Conservation (phyloP, 1,140 invertebrate genomes). For the Eueides isabella region DNA sequence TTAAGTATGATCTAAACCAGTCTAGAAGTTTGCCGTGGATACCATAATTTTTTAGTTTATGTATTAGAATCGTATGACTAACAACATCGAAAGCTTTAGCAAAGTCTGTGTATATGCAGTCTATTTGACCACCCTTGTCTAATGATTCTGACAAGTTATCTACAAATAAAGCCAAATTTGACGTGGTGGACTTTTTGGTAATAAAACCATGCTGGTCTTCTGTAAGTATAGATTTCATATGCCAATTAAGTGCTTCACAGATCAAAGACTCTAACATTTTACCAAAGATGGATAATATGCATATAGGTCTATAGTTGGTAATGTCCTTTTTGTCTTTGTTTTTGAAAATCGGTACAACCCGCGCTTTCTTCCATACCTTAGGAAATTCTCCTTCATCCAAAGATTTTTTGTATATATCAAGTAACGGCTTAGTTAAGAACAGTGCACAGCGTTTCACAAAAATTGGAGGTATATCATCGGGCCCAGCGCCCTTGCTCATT, state of each 20-base stretch:
- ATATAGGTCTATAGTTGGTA: slow-evolving; percentile 39
- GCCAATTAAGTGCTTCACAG: slow-evolving; percentile 15
- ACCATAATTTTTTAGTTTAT: slow-evolving; percentile 27
- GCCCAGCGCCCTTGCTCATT: slow-evolving; percentile 37
- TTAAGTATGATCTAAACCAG: slow-evolving; percentile 27
- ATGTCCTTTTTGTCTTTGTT: slow-evolving; percentile 29
- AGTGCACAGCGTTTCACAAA: slow-evolving; percentile 34
- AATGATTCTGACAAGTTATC: slow-evolving; percentile 22
- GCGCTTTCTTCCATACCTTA: slow-evolving; percentile 27
- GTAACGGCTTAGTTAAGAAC: slow-evolving; percentile 27
- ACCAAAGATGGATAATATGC: slow-evolving; percentile 27
- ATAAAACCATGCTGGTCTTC: slow-evolving; percentile 41
- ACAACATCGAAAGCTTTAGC: slow-evolving; percentile 42
- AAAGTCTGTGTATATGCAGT: slow-evolving; percentile 41
- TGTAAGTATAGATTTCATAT: slow-evolving; percentile 22
- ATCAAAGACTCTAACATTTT: slow-evolving; percentile 37
- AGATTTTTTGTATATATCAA: slow-evolving; percentile 30
- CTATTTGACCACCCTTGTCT: slow-evolving; percentile 20
- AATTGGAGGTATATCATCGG: slow-evolving; percentile 36
- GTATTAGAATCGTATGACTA: background rate
- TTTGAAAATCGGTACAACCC: slow-evolving; percentile 38
- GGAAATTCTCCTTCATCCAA: slow-evolving; percentile 25
- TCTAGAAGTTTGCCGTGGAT: slow-evolving; percentile 17
- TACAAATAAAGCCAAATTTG: slow-evolving; percentile 31
- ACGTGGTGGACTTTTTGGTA: slow-evolving; percentile 24